Evolutionary conservation across 2,888 invertebrate genomes (phyloP).

Genomic region (Eupithecia tripunctaria): DNA sequence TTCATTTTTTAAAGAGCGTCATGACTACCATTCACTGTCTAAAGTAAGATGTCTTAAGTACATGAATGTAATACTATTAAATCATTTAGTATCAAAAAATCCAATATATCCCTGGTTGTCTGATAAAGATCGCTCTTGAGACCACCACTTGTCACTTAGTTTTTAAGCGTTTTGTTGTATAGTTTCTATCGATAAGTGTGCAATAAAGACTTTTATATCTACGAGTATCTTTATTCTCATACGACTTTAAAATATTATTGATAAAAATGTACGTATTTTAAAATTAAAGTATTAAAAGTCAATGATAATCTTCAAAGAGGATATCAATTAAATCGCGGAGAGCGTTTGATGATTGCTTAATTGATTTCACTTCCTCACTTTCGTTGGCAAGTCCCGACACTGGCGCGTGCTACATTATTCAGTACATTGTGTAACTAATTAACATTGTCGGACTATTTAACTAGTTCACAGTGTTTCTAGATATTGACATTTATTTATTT

Average conservation of each 20-base stretch:
- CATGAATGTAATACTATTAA: too few species aligned
- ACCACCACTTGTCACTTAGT: too few species aligned
- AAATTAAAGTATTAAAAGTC: not conserved
- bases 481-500: too few species aligned
- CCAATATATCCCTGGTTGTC: too few species aligned
- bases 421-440: conserved; percentile 5
- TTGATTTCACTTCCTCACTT: conserved; percentile 34
- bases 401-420: conserved; percentile 30
- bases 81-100: too few species aligned
- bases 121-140: too few species aligned
- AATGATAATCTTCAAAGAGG: conserved; percentile 3
- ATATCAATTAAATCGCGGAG: conserved; percentile 13
- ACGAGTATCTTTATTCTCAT: too few species aligned
- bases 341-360: conserved; percentile 30
- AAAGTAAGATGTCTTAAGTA: too few species aligned
- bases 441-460: not conserved
- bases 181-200: too few species aligned
- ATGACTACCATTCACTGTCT: not conserved
- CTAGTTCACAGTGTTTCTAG: too few species aligned
- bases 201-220: too few species aligned
- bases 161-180: too few species aligned
- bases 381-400: conserved; percentile 29
- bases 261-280: not conserved
- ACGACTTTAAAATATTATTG: not conserved
- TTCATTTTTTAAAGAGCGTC: not conserved